Evolutionary conservation across 2,888 invertebrate genomes (phyloP).

Genomic region (Troglohyphantes excavatus): DNA sequence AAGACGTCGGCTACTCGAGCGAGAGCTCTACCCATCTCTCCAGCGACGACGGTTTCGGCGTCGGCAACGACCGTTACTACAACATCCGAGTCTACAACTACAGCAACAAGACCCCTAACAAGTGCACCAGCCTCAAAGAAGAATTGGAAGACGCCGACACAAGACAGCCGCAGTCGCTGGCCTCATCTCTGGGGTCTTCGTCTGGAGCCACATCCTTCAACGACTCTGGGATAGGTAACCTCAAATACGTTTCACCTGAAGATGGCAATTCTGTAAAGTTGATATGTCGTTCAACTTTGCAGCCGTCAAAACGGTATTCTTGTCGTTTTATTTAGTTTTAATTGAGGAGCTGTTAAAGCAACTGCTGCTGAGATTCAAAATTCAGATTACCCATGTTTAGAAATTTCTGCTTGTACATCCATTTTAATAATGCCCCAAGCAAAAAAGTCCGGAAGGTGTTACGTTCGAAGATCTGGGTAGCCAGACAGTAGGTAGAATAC

Average conservation of each 20-base stretch:
- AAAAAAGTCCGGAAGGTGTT: no score
- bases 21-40: constrained; percentile 82
- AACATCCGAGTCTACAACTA: constrained; percentile 64
- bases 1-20: constrained; percentile 83
- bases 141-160: not conserved
- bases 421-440: no score
- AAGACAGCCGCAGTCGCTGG: not conserved
- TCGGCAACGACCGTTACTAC: constrained; percentile 81
- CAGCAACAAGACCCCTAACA: not conserved
- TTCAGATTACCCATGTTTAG: no score
- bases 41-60: constrained; percentile 81
- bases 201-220: constrained; percentile 46
- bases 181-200: constrained; percentile 65
- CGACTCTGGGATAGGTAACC: constrained; percentile 58
- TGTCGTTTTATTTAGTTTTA: no score
- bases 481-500: no score
- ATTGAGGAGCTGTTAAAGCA: no score
- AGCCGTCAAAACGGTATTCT: no score
- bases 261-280: no score
- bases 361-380: no score
- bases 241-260: not conserved
- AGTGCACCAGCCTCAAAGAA: constrained; percentile 38
- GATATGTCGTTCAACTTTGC: no score
- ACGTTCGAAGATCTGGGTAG: no score
- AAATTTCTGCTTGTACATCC: no score